phyloP scores from a whole-genome alignment of 2,797 vertebrate species.

The Champsocephalus esox region DNA sequence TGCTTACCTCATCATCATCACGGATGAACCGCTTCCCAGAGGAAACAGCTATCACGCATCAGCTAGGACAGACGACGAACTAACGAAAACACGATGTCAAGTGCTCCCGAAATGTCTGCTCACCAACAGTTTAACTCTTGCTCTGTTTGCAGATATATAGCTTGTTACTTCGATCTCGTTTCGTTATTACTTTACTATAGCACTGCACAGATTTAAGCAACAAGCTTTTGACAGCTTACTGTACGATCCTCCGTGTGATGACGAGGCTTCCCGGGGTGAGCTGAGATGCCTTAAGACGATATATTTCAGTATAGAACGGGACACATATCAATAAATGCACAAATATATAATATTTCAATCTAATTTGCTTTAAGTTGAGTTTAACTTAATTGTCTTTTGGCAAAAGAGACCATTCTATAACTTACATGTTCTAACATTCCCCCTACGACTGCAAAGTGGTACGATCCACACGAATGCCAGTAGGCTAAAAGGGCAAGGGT shows the following conservation, averaged over 20 bases:
- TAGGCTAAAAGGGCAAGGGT: slow-evolving; percentile 84
- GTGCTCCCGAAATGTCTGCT: slow-evolving; percentile 31
- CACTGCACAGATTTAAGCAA: slow-evolving; percentile 84
- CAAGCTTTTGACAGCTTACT: slow-evolving; percentile 88
- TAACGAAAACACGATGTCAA: slow-evolving; percentile 65
- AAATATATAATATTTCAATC: accelerated
- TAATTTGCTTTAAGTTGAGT: accelerated
- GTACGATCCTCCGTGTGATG: slow-evolving; percentile 65
- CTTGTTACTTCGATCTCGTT: slow-evolving; percentile 47
- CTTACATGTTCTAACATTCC: neutral
- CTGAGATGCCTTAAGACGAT: neutral
- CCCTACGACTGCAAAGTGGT: slow-evolving; percentile 66
- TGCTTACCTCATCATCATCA: slow-evolving; percentile 83
- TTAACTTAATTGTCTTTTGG: accelerated
- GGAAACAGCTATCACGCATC: slow-evolving; percentile 71
- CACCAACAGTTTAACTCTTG: neutral
- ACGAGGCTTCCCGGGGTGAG: slow-evolving; percentile 36
- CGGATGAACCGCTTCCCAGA: slow-evolving; percentile 67
- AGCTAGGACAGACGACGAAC: slow-evolving; percentile 61
- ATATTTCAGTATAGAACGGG: accelerated
- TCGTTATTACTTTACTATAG: slow-evolving; percentile 72
- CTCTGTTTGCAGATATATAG: slow-evolving; percentile 7
- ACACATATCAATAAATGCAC: accelerated
- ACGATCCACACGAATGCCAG: slow-evolving; percentile 80
- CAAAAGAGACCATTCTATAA: neutral